Evolutionary conservation across 2,113 vertebrate genomes (phyloP), one percentile per base, ranked within the genome.

Genomic region (Lepisosteus osseus): DNA sequence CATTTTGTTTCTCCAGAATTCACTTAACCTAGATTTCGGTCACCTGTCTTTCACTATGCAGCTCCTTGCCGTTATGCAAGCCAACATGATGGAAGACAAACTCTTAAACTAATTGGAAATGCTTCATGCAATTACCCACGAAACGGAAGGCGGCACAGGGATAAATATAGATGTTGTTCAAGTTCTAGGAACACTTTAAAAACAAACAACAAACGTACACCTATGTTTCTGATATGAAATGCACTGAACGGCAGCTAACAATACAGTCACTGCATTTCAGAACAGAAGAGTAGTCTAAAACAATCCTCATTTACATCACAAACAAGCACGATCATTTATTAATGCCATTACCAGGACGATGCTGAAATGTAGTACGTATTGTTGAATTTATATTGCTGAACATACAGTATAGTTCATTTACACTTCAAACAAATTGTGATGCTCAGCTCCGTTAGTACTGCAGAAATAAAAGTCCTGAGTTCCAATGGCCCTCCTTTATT

Each of bases 231-330:
- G 5, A 15, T n/a, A 59, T 59, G 57, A n/a, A 15, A 59, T n/a
- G 5, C 57, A 13, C n/a, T 15, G 5, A 15, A 55, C 54, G 2
- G 54, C 54, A 59, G n/a, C 57, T 59, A 59, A n/a, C 9, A 59
- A 59, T 59, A 59, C 12, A 59, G 11, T n/a, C 57, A 59, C 14
- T 15, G n/a, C 12, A 59, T 59, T 59, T 59, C 14, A 59, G n/a
- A 59, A 59, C 57, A 59, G 9, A 4, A n/a, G 13, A 59, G 3
- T 59, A 59, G 14, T 59, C 14, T 11, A 7, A 59, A 59, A 51
- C 57, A 59, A 59, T 59, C 57, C 12, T 13, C 57, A 59, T 59
- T 59, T 59, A 11, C 57, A 59, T 59, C 57, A 59, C 57, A 59
- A 59, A n/a, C n/a, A 59, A 59, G n/a, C 57, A 6, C 13, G 9